phyloP scores from a whole-genome alignment of 1,140 invertebrate genomes.

The Luehdorfia chinensis region DNA sequence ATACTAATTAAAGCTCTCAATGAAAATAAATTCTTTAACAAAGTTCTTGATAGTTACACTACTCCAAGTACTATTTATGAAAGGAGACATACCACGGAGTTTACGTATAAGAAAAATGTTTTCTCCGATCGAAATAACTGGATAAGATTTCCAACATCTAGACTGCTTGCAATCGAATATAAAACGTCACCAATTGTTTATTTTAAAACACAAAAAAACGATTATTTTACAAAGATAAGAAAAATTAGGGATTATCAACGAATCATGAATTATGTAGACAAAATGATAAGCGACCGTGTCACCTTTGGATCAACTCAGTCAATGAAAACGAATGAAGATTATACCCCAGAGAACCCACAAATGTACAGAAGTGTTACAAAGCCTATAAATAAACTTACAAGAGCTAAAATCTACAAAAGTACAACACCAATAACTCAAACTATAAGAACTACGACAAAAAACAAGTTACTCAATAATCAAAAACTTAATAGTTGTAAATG shows the following conservation, averaged over 20 bases:
- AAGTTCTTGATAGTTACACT: slow-evolving; percentile 36
- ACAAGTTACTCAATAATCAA: slow-evolving; percentile 3
- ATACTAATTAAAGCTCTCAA: slow-evolving; percentile 52
- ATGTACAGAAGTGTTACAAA: slow-evolving; percentile 13
- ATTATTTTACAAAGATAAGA: slow-evolving; percentile 48
- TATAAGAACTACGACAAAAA: slow-evolving; percentile 2
- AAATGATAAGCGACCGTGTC: slow-evolving; percentile 49
- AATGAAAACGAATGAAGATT: slow-evolving; percentile 25
- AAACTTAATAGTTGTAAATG: slow-evolving; percentile 31
- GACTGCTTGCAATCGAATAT: slow-evolving; percentile 45
- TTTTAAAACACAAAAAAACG: slow-evolving; percentile 42
- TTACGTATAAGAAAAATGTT: slow-evolving; percentile 31
- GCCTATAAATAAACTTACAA: slow-evolving; percentile 21
- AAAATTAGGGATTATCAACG: slow-evolving; percentile 51
- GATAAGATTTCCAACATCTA: slow-evolving; percentile 42
- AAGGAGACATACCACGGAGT: slow-evolving; percentile 28
- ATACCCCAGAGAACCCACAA: slow-evolving; percentile 24
- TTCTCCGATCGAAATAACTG: slow-evolving; percentile 44
- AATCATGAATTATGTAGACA: slow-evolving; percentile 53
- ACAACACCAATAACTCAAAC: not conserved
- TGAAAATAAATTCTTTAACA: slow-evolving; percentile 40
- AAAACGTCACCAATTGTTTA: slow-evolving; percentile 48
- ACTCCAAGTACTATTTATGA: slow-evolving; percentile 30
- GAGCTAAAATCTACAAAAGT: slow-evolving; percentile 8
- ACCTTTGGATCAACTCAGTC: slow-evolving; percentile 27